phyloP scores from a whole-genome alignment of 2,113 vertebrate genomes.

The Columbina picui region DNA sequence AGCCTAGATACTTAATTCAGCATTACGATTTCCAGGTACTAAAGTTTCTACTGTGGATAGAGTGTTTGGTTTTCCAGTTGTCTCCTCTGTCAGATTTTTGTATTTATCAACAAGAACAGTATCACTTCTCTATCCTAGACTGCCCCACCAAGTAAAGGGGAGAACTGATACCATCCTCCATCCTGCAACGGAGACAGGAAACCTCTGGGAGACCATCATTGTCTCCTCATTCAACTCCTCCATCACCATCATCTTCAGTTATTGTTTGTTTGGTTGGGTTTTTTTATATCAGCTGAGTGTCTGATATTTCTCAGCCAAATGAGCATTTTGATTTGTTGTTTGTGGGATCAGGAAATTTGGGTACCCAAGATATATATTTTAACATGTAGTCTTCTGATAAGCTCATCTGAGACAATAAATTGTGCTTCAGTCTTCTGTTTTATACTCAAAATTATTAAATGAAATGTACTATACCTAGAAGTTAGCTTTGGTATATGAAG shows the following conservation, averaged over 20 bases:
- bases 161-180: not conserved
- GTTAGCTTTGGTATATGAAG: not conserved
- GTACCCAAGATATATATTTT: not conserved
- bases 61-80: not conserved
- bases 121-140: not conserved
- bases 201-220: not conserved
- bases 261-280: too few relatives aligned
- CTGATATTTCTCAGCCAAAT: not conserved
- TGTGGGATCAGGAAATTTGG: not conserved
- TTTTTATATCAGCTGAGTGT: not conserved
- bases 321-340: not conserved
- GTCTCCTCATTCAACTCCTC: not conserved
- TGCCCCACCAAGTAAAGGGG: not conserved
- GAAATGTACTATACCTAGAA: not conserved
- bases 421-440: not conserved
- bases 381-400: not conserved
- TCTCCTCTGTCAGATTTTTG: not conserved
- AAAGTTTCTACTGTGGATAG: not conserved
- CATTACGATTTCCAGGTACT: not conserved
- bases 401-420: not conserved
- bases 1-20: not conserved
- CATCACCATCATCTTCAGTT: not conserved
- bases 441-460: not conserved
- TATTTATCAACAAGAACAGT: not conserved
- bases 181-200: not conserved